Evolutionary conservation across 2,888 invertebrate genomes (phyloP).

Genomic region (Abscondita cerata): DNA sequence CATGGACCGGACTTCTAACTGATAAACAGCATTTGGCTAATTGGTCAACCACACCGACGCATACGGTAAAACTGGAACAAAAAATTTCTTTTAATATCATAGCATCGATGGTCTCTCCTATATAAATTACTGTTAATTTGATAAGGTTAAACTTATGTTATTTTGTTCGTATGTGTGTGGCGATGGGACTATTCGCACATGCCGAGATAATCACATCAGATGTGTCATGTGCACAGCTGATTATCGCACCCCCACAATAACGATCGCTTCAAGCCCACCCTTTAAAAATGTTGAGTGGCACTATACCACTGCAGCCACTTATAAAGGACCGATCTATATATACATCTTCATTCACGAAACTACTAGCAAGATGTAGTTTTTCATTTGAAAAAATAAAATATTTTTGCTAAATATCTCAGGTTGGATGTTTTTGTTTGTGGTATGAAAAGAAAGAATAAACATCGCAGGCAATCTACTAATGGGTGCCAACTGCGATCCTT

Average conservation of each 20-base stretch:
- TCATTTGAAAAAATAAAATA: too few relatives aligned
- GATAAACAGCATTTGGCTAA: conserved; percentile 73
- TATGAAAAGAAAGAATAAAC: conserved; percentile 3
- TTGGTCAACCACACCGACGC: conserved; percentile 81
- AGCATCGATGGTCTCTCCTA: not conserved
- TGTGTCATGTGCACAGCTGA: conserved; percentile 52
- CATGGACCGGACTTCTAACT: conserved; percentile 72
- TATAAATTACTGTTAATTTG: conserved; percentile 25
- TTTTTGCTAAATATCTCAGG: too few relatives aligned
- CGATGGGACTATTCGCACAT: conserved; percentile 41
- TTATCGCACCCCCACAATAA: conserved; percentile 40
- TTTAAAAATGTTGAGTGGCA: conserved; percentile 32
- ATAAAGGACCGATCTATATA: conserved; percentile 12
- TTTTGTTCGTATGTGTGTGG: conserved; percentile 27
- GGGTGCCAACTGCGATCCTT: conserved; percentile 46
- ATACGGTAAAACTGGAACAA: conserved; percentile 76
- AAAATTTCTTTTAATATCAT: conserved; percentile 26
- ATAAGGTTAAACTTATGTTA: conserved; percentile 35
- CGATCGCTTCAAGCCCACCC: conserved; percentile 29
- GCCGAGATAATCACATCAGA: conserved; percentile 52
- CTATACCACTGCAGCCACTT: conserved; percentile 29
- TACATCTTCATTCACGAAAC: conserved; percentile 3
- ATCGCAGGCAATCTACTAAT: conserved; percentile 47
- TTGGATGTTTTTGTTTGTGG: too few relatives aligned
- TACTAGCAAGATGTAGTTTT: not conserved